Evolutionary conservation across 2,113 vertebrate species (phyloP), one percentile per base, ranked within the genome.

Genomic region (Triplophysa dalaica): DNA sequence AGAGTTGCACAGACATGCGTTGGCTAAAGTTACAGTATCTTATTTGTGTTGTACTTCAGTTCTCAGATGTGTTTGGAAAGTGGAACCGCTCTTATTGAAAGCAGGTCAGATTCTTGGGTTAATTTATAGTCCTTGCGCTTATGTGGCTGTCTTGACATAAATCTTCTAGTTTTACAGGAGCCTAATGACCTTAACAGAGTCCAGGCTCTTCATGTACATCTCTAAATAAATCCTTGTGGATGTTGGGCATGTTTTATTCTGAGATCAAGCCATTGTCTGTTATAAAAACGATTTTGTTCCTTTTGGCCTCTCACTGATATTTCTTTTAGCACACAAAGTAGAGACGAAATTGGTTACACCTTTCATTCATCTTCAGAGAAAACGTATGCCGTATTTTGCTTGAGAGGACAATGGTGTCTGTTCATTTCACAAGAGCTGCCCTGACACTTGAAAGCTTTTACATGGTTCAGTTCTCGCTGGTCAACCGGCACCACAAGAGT

Each of bases 121-220:
- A 82, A 83, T 88, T 88, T 88, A 86, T 85, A 82, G 83, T 81
- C n/a, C 3, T 33, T 11, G 75, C 72, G 58, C 86, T 86, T 85
- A 83, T 85, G 84, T 79, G 74, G 43, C 73, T 8, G 43, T 77
- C 56, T 62, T 52, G 6, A 79, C 50, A 72, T 89, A 89, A 88
- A 88, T 88, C 79, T 84, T 50, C 38, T 2, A 62, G 63, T 54
- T 81, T 79, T 24, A 45, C 66, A 60, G 3, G 41, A 75, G 58
- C 22, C 75, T 86, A 80, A 89, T 89, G 84, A 73, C 41, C 85
- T 83, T 66, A 83, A 48, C 87, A 87, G 85, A 86, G 68, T 13
- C 43, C 29, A 43, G n/a, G 22, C 67, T 85, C 77, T 75, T 72
- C 69, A 54, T 72, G 61, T 66, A 58, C 67, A 48, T 67, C 75